These are phyloP conservation scores for Prosapia bicincta DNA, from an alignment of 2,888 invertebrate genomes.

Conservation along the genomic window DNA sequence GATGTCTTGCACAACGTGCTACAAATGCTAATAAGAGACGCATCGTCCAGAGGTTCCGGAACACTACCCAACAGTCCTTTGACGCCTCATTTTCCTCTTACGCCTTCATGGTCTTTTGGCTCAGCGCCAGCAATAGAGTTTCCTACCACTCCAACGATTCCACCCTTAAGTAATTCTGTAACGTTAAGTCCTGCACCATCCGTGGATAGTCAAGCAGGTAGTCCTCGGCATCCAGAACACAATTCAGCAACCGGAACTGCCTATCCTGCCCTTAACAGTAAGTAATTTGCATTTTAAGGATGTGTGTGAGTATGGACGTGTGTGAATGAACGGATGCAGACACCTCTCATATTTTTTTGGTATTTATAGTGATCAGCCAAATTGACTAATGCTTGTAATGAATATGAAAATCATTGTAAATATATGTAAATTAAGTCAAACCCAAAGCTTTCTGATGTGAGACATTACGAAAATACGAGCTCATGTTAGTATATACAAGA, in stretches of 20 bases:
- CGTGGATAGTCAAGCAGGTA: conserved; percentile 46
- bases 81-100: conserved; percentile 46
- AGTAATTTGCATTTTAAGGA: too few species aligned
- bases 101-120: conserved; percentile 58
- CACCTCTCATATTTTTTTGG: too few species aligned
- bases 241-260: conserved; percentile 1
- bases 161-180: conserved; percentile 65
- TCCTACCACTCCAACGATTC: conserved; percentile 46
- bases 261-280: conserved; percentile 18
- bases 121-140: conserved; percentile 62
- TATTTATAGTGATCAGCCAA: too few species aligned
- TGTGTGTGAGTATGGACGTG: too few species aligned
- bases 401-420: too few species aligned
- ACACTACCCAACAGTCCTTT: conserved; percentile 38
- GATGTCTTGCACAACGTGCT: conserved; percentile 93
- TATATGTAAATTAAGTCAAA: too few species aligned
- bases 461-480: too few species aligned
- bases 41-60: neutral
- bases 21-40: conserved; percentile 77
- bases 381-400: too few species aligned
- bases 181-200: conserved; percentile 89
- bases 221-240: conserved; percentile 17
- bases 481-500: too few species aligned
- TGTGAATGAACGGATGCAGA: too few species aligned
- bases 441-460: too few species aligned